phyloP scores from a whole-genome alignment of 2,113 vertebrate genomes.

The Chlamydotis undulata region DNA sequence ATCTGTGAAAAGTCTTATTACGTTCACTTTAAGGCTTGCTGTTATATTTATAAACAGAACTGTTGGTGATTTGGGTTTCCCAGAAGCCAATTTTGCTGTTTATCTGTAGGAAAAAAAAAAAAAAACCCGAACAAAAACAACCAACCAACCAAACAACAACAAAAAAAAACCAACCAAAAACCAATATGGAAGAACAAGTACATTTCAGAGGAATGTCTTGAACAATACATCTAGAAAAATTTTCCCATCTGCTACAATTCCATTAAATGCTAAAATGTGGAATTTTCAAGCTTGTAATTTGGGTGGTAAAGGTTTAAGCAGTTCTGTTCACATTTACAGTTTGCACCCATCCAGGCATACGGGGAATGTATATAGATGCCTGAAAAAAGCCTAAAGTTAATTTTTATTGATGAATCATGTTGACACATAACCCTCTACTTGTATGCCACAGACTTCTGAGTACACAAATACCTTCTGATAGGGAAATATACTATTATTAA shows the following conservation, averaged over 20 bases:
- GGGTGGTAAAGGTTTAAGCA: conserved; percentile 22
- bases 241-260: conserved; percentile 30
- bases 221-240: not conserved
- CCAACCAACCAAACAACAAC: not conserved
- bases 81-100: conserved; percentile 39
- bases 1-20: conserved; percentile 45
- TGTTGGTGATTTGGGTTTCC: conserved; percentile 22
- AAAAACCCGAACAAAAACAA: not conserved
- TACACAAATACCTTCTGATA: not conserved
- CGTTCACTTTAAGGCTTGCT: conserved; percentile 19
- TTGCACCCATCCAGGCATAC: not conserved
- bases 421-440: not conserved
- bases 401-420: conserved; percentile 11
- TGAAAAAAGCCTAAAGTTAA: not conserved
- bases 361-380: not conserved
- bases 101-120: conserved; percentile 21
- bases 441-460: not conserved
- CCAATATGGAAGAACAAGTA: not conserved
- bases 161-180: not conserved
- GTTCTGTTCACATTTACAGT: conserved; percentile 23
- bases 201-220: conserved; percentile 25
- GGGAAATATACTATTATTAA: conserved; percentile 16
- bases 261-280: conserved; percentile 10
- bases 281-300: conserved; percentile 40
- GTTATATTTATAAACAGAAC: conserved; percentile 30